phyloP scores from a whole-genome alignment of 2,888 invertebrate species.

The Eucera pruinosa region DNA sequence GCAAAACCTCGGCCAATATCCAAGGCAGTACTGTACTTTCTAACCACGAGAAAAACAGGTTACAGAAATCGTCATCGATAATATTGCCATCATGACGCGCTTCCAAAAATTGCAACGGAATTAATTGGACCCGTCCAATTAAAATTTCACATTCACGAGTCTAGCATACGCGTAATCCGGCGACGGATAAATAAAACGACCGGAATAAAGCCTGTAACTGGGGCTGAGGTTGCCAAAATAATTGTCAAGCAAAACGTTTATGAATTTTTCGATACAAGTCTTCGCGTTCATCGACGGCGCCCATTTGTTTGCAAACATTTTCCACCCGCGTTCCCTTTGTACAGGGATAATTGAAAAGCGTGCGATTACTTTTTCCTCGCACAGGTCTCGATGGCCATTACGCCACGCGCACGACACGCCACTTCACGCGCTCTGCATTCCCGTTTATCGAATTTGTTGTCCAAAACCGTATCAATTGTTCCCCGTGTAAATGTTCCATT shows the following conservation, averaged over 20 bases:
- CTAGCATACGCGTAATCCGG: slow-evolving; percentile 7
- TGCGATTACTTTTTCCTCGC: slow-evolving; percentile 20
- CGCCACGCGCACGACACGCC: slow-evolving; percentile 1
- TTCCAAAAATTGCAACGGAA: slow-evolving; percentile 43
- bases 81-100: slow-evolving; percentile 8
- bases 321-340: slow-evolving; percentile 21
- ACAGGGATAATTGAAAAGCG: slow-evolving; percentile 36
- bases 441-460: slow-evolving; percentile 38
- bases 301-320: slow-evolving; percentile 22
- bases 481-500: slow-evolving; percentile 21
- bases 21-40: no score
- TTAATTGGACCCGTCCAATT: slow-evolving; percentile 66
- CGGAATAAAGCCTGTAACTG: slow-evolving; percentile 20
- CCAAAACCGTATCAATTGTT: slow-evolving; percentile 42
- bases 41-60: neutral
- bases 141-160: slow-evolving; percentile 59
- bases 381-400: slow-evolving; percentile 32
- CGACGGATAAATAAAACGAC: slow-evolving; percentile 59
- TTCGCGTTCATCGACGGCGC: neutral
- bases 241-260: slow-evolving; percentile 49
- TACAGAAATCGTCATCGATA: slow-evolving; percentile 11
- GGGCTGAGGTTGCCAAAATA: slow-evolving; percentile 25
- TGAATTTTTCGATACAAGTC: slow-evolving; percentile 26
- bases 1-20: no score
- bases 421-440: slow-evolving; percentile 7